These are phyloP conservation scores for Leptogaster cylindrica DNA, from an alignment of 2,888 invertebrate species.

Conservation along the genomic window DNA sequence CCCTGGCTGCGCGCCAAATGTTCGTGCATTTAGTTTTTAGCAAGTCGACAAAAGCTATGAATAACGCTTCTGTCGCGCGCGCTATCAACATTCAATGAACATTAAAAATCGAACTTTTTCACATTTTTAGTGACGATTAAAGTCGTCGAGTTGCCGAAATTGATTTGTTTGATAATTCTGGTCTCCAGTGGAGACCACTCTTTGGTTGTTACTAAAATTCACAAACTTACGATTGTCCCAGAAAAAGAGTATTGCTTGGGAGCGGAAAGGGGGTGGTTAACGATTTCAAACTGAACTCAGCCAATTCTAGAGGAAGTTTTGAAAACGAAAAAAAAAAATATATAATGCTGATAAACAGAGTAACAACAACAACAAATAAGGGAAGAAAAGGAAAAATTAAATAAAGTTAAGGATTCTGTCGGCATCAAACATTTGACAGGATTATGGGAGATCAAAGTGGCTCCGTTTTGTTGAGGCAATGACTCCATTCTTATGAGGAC, in stretches of 20 bases:
- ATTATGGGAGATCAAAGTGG: not conserved
- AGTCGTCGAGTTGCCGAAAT: not conserved
- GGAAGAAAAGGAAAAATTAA: no score
- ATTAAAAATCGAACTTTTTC: constrained; percentile 21
- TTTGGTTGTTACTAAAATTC: no score
- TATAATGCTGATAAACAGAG: no score
- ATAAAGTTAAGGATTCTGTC: not conserved
- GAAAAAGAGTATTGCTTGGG: no score
- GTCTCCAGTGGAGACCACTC: no score
- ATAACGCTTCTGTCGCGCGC: constrained; percentile 15
- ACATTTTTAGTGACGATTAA: constrained; percentile 17
- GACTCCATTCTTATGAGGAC: not conserved
- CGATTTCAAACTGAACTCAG: no score
- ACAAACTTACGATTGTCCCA: no score
- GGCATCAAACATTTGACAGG: not conserved
- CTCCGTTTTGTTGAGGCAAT: not conserved
- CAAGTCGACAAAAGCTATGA: constrained; percentile 15
- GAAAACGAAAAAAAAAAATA: no score
- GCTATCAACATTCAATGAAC: constrained; percentile 27
- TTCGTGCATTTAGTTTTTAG: constrained; percentile 21
- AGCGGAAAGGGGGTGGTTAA: no score
- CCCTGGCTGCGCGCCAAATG: constrained; percentile 22
- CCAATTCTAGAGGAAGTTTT: no score
- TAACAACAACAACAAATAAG: no score
- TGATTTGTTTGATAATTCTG: not conserved